Evolutionary conservation across 2,888 invertebrate species (phyloP), one percentile per base, ranked within the genome.

Genomic region (Pimpla rufipes): DNA sequence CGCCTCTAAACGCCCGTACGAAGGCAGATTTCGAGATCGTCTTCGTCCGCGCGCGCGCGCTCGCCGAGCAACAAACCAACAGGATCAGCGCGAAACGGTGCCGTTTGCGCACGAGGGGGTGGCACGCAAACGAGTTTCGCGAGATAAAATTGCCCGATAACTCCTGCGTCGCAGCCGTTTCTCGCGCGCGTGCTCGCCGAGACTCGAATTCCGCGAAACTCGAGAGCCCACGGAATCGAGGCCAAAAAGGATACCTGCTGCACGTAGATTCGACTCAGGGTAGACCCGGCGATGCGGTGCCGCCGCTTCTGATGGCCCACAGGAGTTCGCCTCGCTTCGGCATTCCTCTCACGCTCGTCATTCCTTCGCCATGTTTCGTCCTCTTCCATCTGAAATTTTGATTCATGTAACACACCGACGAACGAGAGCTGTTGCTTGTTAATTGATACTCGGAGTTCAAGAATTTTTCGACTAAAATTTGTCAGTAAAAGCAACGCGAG

Each of bases 91-190:
- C n/a, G 16, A 37, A 47, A 66, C 42, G 21, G 16, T 10, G 40
- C 29, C 37, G 29, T 21, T n/a, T n/a, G n/a, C n/a, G n/a, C 0
- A 47, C 70, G 68, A 8, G 70, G 66, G 75, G 42, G 74, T 70
- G 80, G 57, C 76, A 86, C 84, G 84, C 70, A 85, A 87, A 86
- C 67, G 82, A 85, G 73, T 78, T 68, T 74, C 67, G 78, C 62
- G 75, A 80, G 79, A 85, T 81, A 84, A 85, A 87, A 84, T 84
- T 85, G 59, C 83, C 52, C 81, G 86, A 87, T 87, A 86, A 85
- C 77, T 85, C 80, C 59, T 40, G 16, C 79, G 66, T 80, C 81
- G 52, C 42, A 74, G n/a, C 50, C 66, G 37, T 59, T 75, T 59
- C 74, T 10, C 45, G 37, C 10, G 52, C 50, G 21, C 68, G 18